Percentiles rank a stretch among this genome's conserved stretches.
Conservation (phyloP, 1,140 invertebrate species). For the Cydia strobilella region DNA sequence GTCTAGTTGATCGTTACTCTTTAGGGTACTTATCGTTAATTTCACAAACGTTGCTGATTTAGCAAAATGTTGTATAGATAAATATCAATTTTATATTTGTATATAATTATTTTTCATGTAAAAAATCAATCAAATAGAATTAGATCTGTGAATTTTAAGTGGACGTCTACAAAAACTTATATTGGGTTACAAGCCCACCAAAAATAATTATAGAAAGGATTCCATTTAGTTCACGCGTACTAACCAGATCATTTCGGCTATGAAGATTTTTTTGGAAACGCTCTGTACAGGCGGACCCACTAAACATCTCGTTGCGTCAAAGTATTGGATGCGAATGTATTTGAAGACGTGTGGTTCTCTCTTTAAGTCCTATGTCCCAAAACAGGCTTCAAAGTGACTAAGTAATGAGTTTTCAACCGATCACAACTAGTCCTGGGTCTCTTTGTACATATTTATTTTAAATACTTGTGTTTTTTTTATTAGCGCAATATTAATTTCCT, state of each 20-base stretch:
- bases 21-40: conserved; percentile 71
- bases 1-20: conserved; percentile 44
- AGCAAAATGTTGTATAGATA: conserved; percentile 70
- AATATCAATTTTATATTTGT: conserved; percentile 75
- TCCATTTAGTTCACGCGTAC: conserved; percentile 45
- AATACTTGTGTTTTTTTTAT: too few relatives aligned
- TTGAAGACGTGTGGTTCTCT: not conserved
- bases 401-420: too few relatives aligned
- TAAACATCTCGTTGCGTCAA: not conserved
- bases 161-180: conserved; percentile 41
- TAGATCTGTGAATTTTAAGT: conserved; percentile 63
- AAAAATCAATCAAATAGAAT: conserved; percentile 73
- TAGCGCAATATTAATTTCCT: too few relatives aligned
- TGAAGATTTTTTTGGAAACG: conserved; percentile 36
- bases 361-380: too few relatives aligned
- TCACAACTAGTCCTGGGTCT: too few relatives aligned
- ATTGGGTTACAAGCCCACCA: conserved; percentile 58
- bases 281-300: not conserved
- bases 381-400: too few relatives aligned
- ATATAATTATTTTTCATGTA: conserved; percentile 74
- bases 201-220: conserved; percentile 53
- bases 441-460: too few relatives aligned
- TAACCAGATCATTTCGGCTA: conserved; percentile 45
- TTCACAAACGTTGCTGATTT: conserved; percentile 56
- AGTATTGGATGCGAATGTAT: not conserved